Conservation (phyloP, 2,113 vertebrate genomes). For the Guaruba guarouba region DNA sequence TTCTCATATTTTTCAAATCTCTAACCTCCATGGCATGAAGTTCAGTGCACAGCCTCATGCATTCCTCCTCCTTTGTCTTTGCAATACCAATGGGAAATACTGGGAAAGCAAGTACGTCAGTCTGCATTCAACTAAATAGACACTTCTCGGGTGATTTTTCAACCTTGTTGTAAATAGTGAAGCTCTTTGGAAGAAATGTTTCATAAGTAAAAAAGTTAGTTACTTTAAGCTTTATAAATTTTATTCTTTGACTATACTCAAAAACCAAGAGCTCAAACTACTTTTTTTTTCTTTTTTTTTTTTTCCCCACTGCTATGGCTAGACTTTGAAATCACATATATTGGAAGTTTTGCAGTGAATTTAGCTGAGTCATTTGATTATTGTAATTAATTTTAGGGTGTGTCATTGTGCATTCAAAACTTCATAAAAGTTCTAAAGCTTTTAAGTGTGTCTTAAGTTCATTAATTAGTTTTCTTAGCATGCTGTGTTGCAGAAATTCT, state of each 20-base stretch:
- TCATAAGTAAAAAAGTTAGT: background rate
- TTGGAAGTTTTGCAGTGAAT: background rate
- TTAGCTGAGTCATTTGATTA: background rate
- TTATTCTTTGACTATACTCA: background rate
- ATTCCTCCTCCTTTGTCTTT: background rate
- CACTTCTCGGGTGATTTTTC: background rate
- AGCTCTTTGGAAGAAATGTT: background rate
- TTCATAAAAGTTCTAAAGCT: background rate
- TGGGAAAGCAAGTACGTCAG: background rate
- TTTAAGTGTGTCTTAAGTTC: background rate
- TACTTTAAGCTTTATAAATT: background rate
- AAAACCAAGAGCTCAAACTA: background rate
- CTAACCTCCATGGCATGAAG: background rate
- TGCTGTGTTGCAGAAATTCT: background rate
- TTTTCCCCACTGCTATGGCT: background rate
- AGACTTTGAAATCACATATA: background rate
- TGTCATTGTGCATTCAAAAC: background rate
- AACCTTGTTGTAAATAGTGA: background rate
- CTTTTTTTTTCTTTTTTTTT: background rate
- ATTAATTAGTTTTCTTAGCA: background rate
- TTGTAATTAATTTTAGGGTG: background rate
- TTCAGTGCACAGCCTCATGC: background rate
- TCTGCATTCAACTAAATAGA: background rate
- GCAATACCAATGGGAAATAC: background rate
- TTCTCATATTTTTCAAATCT: background rate